A percentile compares a stretch with the other conserved stretches of the same genome.
Conservation (phyloP, 2,797 vertebrate species). For the Cetoscarus ocellatus region DNA sequence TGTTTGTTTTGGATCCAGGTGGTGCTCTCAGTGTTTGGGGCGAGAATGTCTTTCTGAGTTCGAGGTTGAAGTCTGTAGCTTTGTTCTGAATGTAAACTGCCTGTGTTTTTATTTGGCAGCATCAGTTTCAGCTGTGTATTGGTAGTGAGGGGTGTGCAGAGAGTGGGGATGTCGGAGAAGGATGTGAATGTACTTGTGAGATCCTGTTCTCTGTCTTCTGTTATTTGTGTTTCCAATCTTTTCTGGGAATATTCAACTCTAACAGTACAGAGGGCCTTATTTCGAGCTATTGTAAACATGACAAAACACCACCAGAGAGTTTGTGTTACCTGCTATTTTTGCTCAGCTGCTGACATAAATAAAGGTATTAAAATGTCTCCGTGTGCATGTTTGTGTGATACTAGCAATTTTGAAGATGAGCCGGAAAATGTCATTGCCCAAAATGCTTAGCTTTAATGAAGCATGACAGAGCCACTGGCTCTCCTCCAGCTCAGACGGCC, state of each 20-base stretch:
- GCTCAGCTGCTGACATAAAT: slow-evolving; percentile 7
- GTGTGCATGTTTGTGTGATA: slow-evolving; percentile 6
- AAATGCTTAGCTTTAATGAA: slow-evolving; percentile 44
- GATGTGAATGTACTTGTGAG: slow-evolving; percentile 5
- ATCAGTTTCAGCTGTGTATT: slow-evolving; percentile 6
- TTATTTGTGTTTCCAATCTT: neutral
- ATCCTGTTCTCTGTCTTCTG: slow-evolving; percentile 2
- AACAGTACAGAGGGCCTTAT: neutral
- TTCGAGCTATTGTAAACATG: slow-evolving; percentile 5
- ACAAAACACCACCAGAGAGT: neutral
- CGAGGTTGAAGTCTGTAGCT: neutral
- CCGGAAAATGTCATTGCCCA: slow-evolving; percentile 38
- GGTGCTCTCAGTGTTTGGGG: neutral
- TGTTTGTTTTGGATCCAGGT: slow-evolving; percentile 1
- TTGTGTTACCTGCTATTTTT: slow-evolving; percentile 9
- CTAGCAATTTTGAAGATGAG: slow-evolving; percentile 39
- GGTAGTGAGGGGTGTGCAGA: neutral
- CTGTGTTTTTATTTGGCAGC: slow-evolving; percentile 6
- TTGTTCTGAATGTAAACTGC: slow-evolving; percentile 7
- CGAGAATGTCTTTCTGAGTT: slow-evolving; percentile 4
- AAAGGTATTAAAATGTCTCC: slow-evolving; percentile 3
- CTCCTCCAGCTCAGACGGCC: slow-evolving; percentile 26
- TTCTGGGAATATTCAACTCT: neutral
- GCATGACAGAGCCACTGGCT: slow-evolving; percentile 33
- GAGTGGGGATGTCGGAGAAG: neutral